Evolutionary conservation across 1,140 invertebrate species (phyloP).

Genomic region (Eubasilissa regina): DNA sequence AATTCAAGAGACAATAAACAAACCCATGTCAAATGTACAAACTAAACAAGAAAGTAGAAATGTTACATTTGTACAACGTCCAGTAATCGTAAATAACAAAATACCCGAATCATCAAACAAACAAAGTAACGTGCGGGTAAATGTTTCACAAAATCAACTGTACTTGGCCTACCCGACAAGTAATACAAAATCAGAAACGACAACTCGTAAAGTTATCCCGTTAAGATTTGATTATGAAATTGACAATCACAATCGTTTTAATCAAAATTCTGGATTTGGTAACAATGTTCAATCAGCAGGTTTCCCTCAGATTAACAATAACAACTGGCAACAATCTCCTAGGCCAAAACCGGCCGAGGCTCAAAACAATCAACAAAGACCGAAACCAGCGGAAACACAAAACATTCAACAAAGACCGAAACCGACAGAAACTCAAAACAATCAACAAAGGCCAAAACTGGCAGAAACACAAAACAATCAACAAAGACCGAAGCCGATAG

Average conservation of each 20-base stretch:
- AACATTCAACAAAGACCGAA: neutral
- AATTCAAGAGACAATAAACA: neutral
- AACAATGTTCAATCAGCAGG: conserved; percentile 67
- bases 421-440: neutral
- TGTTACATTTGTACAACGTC: conserved; percentile 25
- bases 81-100: conserved; percentile 29
- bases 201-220: conserved; percentile 68
- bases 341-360: conserved; percentile 55
- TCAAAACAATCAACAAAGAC: conserved; percentile 26
- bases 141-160: conserved; percentile 23
- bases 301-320: conserved; percentile 62
- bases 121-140: conserved; percentile 19
- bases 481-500: no score
- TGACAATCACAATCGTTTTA: conserved; percentile 53
- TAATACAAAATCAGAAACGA: conserved; percentile 63
- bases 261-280: conserved; percentile 63
- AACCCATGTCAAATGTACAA: conserved; percentile 2
- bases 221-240: conserved; percentile 65
- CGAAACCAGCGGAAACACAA: neutral
- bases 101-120: conserved; percentile 30
- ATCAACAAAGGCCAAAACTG: no score
- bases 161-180: conserved; percentile 28
- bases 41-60: conserved; percentile 7
- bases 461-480: no score
- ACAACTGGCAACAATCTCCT: conserved; percentile 62